These are phyloP conservation scores for Chydorus sphaericus DNA, from an alignment of 2,888 invertebrate genomes.

Conservation along the genomic window DNA sequence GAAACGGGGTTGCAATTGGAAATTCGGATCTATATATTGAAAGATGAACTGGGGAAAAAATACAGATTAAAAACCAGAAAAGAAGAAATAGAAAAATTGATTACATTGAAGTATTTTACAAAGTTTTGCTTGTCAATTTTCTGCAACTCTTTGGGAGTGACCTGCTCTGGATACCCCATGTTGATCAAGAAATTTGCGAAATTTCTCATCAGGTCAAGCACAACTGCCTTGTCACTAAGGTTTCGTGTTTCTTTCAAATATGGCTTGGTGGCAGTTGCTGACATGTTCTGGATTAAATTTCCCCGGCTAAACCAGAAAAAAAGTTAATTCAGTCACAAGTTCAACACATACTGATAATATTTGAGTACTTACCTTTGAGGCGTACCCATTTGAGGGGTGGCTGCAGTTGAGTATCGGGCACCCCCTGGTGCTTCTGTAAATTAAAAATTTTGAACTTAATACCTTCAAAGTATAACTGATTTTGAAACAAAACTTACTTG, in stretches of 20 bases:
- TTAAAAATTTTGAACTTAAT: background rate
- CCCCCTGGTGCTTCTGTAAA: background rate
- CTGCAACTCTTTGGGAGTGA: background rate
- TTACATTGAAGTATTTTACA: conserved; percentile 2
- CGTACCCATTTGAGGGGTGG: background rate
- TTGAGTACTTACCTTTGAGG: background rate
- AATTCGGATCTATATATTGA: background rate
- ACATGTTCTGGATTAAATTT: too few species aligned
- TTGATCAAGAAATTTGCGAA: background rate
- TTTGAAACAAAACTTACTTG: background rate
- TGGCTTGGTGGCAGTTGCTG: background rate
- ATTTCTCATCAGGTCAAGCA: background rate
- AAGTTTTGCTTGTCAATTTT: conserved; percentile 1
- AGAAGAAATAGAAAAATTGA: too few species aligned
- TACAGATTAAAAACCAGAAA: background rate
- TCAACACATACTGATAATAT: background rate
- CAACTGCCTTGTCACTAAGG: background rate
- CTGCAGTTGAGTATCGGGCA: too few species aligned
- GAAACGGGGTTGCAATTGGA: background rate
- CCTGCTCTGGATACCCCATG: background rate
- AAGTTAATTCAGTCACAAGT: background rate
- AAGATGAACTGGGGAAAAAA: background rate
- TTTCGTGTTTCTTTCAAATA: background rate
- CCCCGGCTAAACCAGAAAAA: background rate
- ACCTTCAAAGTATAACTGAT: background rate